Conservation (phyloP, 2,113 vertebrate genomes). For the Poeciliopsis retropinna region DNA sequence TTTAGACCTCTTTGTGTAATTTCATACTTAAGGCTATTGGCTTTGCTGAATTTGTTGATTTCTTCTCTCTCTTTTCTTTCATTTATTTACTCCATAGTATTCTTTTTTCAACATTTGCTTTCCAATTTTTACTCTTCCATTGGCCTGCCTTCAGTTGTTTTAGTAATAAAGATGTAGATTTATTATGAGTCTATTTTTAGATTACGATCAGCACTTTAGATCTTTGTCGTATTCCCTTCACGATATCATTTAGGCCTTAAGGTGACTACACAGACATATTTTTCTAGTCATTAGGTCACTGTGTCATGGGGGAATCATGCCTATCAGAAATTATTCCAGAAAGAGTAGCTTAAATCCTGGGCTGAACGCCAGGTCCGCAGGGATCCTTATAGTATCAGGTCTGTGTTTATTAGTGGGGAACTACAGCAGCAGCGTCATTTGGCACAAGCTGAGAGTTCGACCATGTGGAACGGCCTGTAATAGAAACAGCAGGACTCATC, state of each 20-base stretch:
- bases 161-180: not conserved
- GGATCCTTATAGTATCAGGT: not conserved
- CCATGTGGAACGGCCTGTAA: not conserved
- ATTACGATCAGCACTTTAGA: not conserved
- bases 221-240: not conserved
- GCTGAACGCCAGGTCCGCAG: conserved; percentile 1
- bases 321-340: not conserved
- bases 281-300: not conserved
- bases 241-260: not conserved
- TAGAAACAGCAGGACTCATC: conserved; percentile 11
- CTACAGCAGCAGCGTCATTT: not conserved
- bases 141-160: not conserved
- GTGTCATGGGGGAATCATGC: not conserved
- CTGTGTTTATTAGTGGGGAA: not conserved
- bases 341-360: not conserved
- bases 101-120: no score
- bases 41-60: no score
- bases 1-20: no score
- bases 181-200: not conserved
- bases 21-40: no score
- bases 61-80: no score
- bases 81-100: no score
- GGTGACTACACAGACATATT: not conserved
- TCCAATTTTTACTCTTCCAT: no score
- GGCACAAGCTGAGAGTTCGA: not conserved